Evolutionary conservation across 2,113 vertebrate species (phyloP).

Genomic region (Pituophis catenifer): DNA sequence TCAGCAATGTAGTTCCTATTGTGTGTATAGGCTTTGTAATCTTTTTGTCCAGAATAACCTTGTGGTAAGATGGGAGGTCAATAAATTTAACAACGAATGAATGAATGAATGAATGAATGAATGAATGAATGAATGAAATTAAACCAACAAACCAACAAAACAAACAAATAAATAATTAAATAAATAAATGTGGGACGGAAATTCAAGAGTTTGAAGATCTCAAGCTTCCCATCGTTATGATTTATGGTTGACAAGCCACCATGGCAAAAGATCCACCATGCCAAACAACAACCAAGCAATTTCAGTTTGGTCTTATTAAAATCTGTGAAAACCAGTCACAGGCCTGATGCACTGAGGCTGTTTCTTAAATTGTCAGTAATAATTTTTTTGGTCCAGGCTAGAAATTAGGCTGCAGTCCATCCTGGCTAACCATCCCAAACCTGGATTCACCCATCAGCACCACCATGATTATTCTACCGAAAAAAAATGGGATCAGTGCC

Average conservation of each 20-base stretch:
- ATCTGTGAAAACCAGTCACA: background rate
- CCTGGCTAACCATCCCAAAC: background rate
- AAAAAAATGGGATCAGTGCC: background rate
- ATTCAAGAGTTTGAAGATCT: background rate
- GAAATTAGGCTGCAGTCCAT: background rate
- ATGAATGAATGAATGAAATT: too few species aligned
- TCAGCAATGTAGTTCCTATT: background rate
- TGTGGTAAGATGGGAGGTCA: too few species aligned
- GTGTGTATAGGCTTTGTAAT: too few species aligned
- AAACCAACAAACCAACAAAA: too few species aligned
- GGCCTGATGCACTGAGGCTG: background rate
- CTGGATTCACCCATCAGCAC: background rate
- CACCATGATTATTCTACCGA: background rate
- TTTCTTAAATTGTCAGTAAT: background rate
- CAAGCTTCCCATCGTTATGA: background rate
- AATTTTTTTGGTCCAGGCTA: background rate
- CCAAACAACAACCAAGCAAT: background rate
- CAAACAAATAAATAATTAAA: too few species aligned
- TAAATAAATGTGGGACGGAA: background rate
- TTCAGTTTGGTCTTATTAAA: background rate
- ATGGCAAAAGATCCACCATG: background rate
- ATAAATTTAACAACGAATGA: too few species aligned
- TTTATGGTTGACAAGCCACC: background rate
- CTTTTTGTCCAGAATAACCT: too few species aligned
- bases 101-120: too few species aligned